phyloP scores from a whole-genome alignment of 1,140 invertebrate species.

The Philopotamus ludificatus region DNA sequence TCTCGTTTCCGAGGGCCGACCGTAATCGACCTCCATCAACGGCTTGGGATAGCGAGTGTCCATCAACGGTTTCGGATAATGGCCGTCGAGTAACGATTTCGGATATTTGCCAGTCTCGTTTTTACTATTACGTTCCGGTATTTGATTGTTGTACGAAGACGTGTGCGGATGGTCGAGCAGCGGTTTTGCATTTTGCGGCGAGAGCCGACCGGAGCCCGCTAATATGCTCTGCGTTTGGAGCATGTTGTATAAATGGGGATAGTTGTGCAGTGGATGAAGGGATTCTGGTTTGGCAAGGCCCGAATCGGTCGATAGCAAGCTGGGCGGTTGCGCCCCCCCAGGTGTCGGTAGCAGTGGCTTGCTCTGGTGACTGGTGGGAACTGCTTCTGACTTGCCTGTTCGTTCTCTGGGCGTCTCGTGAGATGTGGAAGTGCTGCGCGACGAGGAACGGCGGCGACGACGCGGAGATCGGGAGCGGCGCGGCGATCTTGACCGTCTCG shows the following conservation, averaged over 20 bases:
- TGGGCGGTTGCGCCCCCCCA: slow-evolving; percentile 42
- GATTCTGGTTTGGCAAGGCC: slow-evolving; percentile 47
- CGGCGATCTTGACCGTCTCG: slow-evolving; percentile 49
- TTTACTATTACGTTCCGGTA: not conserved
- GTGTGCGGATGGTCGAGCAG: not conserved
- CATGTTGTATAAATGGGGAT: slow-evolving; percentile 18
- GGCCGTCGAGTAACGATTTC: slow-evolving; percentile 29
- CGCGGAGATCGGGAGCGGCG: slow-evolving; percentile 38
- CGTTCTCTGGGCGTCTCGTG: slow-evolving; percentile 53
- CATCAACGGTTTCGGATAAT: slow-evolving; percentile 34
- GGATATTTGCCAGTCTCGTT: slow-evolving; percentile 1
- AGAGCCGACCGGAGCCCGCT: slow-evolving; percentile 37
- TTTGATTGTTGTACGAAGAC: slow-evolving; percentile 4
- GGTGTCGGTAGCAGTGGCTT: slow-evolving; percentile 46
- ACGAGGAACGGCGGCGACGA: slow-evolving; percentile 44
- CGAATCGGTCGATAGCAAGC: slow-evolving; percentile 42
- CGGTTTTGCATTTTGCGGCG: slow-evolving; percentile 30
- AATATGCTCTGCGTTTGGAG: slow-evolving; percentile 41
- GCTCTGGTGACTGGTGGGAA: slow-evolving; percentile 43
- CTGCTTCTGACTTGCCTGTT: slow-evolving; percentile 56
- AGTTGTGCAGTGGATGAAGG: slow-evolving; percentile 2
- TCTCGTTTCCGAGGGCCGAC: not conserved
- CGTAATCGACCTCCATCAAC: not conserved
- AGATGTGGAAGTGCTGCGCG: slow-evolving; percentile 48
- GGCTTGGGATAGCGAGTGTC: slow-evolving; percentile 13